These are phyloP conservation scores for Lasioglossum lativentre DNA, from an alignment of 2,888 invertebrate species.

Conservation along the genomic window DNA sequence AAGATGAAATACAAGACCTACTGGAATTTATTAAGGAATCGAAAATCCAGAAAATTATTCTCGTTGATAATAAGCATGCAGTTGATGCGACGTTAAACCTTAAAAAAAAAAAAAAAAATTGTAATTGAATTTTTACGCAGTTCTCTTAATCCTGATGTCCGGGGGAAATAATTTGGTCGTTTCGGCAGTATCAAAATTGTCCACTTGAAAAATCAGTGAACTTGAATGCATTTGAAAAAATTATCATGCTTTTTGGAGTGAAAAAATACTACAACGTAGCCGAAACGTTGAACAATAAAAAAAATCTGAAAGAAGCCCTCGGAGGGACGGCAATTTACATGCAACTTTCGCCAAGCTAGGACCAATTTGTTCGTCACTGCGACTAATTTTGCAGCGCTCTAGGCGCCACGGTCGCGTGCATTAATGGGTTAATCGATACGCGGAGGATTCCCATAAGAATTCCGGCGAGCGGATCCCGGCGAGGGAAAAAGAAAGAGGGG, in stretches of 20 bases:
- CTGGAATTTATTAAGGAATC: too few relatives aligned
- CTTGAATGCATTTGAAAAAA: background rate
- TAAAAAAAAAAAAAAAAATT: too few relatives aligned
- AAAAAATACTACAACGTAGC: background rate
- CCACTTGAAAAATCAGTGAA: background rate
- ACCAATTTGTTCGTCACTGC: background rate
- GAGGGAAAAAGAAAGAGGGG: conserved; percentile 6
- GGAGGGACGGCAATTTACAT: background rate
- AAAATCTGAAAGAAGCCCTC: background rate
- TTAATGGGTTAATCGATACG: conserved; percentile 4
- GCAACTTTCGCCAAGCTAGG: background rate
- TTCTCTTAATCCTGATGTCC: background rate
- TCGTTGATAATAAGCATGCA: too few relatives aligned
- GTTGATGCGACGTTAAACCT: too few relatives aligned
- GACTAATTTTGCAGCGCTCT: background rate
- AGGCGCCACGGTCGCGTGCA: background rate
- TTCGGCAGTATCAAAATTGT: too few relatives aligned
- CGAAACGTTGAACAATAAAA: background rate
- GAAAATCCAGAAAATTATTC: too few relatives aligned
- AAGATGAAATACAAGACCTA: too few relatives aligned
- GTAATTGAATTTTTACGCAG: too few relatives aligned
- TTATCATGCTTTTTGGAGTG: too few relatives aligned
- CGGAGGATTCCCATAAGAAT: conserved; percentile 2
- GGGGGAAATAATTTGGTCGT: too few relatives aligned
- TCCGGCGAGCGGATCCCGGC: background rate